Conservation (phyloP, 2,797 vertebrate species). For the Serranus cabrilla region DNA sequence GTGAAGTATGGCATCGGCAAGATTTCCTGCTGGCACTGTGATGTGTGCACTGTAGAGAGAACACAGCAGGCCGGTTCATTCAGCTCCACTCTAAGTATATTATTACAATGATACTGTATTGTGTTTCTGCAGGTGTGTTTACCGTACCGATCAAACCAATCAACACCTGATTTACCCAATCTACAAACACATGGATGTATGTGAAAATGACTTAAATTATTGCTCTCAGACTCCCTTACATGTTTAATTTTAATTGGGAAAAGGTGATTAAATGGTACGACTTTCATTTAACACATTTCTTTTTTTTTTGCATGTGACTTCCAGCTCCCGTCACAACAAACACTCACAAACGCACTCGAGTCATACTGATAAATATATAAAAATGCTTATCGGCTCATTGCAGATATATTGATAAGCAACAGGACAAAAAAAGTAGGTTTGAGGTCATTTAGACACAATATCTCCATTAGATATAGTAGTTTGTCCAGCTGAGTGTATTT, state of each 20-base stretch:
- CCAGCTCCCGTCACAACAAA: neutral
- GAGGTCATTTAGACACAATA: neutral
- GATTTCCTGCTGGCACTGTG: constrained; percentile 24
- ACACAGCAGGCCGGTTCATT: constrained; percentile 1
- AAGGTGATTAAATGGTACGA: neutral
- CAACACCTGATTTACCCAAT: neutral
- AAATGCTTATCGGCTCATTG: neutral
- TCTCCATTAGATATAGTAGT: neutral
- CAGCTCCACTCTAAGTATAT: constrained; percentile 9
- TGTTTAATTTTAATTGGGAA: neutral
- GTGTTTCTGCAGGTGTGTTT: constrained; percentile 24
- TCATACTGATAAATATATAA: too few relatives aligned
- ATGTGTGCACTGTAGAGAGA: constrained; percentile 5
- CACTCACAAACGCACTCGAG: neutral
- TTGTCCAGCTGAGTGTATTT: neutral
- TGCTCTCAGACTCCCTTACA: neutral
- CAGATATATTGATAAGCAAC: neutral
- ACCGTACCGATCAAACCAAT: constrained; percentile 7
- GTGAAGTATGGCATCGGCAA: constrained; percentile 15
- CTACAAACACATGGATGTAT: neutral
- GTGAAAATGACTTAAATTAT: neutral
- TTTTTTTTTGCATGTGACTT: neutral
- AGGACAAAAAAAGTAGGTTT: neutral
- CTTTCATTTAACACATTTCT: neutral
- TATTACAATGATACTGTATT: neutral